Base-by-base conservation (phyloP, 2,113 vertebrate species). In the Solea senegalensis region DNA sequence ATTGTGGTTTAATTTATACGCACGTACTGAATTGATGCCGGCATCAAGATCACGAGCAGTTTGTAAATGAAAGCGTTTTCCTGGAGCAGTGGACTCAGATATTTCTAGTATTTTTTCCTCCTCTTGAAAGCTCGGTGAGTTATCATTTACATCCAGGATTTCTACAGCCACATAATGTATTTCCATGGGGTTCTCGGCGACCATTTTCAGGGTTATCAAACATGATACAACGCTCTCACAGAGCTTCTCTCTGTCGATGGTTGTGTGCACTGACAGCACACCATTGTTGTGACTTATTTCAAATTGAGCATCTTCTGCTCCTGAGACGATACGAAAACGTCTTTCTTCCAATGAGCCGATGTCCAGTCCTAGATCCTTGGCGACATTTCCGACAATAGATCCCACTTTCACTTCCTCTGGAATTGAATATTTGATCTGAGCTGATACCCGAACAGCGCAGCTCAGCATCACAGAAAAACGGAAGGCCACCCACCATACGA, bases 301-400 rank as follows among this genome's bases (percentile, higher is more conserved):
- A 65, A 93, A 91, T 3, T 80, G 82, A 61, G 14, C 21, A 9
- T 87, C 61, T 4, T 88, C 79, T 7, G 66, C 43, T 26, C 87
- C 90, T 1, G 91, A 92, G 6, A 91, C 90, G 10, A 93, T 86
- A 15, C 92, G 91, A 43, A 93, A 88, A 7, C n/a, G 75, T 40
- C 91, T 46, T 9, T 87, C 86, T 11, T 15, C 41, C 43, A 93
- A 51, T 4, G 78, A 76, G 52, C 69, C 65, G 26, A 83, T 43
- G 0, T 94, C 92, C 27, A 94, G 11, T 57, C 92, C 91, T 3
- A 94, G 70, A 84, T 94, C 92, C 13, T 89, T 90, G 3, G 90
- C 90, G 3, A 93, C 69, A 66, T 93, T 90, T 74, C 93, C 93
- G 49, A 93, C 88, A 70, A 85, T 43, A 1, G 81, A 71, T 54